These are phyloP conservation scores for Thermophis baileyi DNA, from an alignment of 2,113 vertebrate genomes.

Conservation along the genomic window DNA sequence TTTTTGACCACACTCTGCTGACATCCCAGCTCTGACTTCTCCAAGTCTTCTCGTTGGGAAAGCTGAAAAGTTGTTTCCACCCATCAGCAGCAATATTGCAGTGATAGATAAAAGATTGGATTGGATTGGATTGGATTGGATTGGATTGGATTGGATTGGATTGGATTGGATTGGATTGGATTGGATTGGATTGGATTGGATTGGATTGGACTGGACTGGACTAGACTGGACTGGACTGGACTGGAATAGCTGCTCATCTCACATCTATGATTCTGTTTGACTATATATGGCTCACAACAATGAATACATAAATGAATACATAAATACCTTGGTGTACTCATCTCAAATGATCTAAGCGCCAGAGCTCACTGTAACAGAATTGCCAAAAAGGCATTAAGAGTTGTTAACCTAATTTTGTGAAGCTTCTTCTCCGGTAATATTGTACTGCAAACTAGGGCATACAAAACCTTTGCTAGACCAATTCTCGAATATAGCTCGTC, in stretches of 20 bases:
- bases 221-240: fast-evolving
- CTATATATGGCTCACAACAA: not conserved
- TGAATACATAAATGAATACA: not conserved
- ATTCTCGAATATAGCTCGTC: too few relatives aligned
- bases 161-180: not conserved
- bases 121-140: not conserved
- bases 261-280: not conserved
- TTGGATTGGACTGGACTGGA: too few relatives aligned
- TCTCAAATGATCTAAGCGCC: too few relatives aligned
- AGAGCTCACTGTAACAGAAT: too few relatives aligned
- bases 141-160: not conserved
- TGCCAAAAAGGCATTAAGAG: too few relatives aligned
- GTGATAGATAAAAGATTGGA: not conserved
- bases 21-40: not conserved
- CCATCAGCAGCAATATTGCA: not conserved
- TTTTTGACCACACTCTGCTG: not conserved
- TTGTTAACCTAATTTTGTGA: too few relatives aligned
- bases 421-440: too few relatives aligned
- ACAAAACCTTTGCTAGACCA: too few relatives aligned
- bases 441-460: too few relatives aligned
- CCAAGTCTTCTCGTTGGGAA: not conserved
- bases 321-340: too few relatives aligned
- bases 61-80: not conserved
- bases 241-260: not conserved
- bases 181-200: not conserved